These are phyloP conservation scores for Eleutherodactylus coqui DNA, from an alignment of 2,797 vertebrate genomes.

Conservation along the genomic window DNA sequence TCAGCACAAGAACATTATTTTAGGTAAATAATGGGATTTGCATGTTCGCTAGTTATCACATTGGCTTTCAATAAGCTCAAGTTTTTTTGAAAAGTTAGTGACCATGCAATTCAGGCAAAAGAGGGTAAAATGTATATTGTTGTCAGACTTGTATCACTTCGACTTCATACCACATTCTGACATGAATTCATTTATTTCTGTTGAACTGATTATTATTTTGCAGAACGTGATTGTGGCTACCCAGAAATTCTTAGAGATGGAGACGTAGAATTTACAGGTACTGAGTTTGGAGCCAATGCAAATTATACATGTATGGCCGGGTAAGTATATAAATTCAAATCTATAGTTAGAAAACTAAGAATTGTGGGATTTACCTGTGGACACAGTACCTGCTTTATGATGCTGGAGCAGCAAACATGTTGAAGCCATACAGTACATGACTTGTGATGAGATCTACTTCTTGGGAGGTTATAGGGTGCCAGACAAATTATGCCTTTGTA, in stretches of 20 bases:
- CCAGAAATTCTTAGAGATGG: slow-evolving; percentile 6
- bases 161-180: background rate
- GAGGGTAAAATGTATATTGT: background rate
- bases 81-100: too few species aligned
- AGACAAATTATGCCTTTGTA: background rate
- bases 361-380: too few species aligned
- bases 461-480: background rate
- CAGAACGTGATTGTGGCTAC: background rate
- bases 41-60: too few species aligned
- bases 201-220: background rate
- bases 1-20: too few species aligned
- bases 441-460: background rate
- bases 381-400: too few species aligned
- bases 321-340: background rate
- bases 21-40: too few species aligned
- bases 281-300: background rate
- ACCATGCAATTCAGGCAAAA: background rate
- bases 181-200: background rate
- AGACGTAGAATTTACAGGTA: background rate
- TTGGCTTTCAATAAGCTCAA: too few species aligned
- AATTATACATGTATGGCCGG: background rate
- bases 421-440: background rate
- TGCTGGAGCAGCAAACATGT: too few species aligned
- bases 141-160: background rate
- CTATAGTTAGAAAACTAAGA: background rate